Percentiles rank a stretch among this genome's conserved stretches.
Evolutionary conservation across 2,797 vertebrate species (phyloP).

Genomic region (Gallirallus australis): DNA sequence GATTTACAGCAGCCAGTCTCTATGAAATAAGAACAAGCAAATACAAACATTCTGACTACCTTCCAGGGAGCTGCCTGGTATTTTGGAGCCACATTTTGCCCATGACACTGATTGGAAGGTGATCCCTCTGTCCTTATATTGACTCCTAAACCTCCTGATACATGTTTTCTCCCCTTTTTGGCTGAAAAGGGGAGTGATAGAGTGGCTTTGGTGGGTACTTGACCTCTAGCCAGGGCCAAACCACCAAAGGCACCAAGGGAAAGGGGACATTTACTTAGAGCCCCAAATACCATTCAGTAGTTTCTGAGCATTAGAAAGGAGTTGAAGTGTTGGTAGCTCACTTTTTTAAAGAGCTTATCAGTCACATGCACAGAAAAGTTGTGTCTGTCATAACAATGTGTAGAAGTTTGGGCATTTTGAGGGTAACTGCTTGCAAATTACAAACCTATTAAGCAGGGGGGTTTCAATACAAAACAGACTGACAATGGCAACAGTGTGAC

Average conservation of each 20-base stretch:
- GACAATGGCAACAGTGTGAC: neutral
- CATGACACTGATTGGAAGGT: too few species aligned
- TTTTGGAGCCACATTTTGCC: neutral
- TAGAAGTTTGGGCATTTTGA: neutral
- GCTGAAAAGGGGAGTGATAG: too few species aligned
- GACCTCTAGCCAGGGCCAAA: too few species aligned
- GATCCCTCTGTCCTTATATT: too few species aligned
- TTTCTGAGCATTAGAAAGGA: neutral
- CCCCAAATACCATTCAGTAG: neutral
- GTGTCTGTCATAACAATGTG: neutral
- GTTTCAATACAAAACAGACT: neutral
- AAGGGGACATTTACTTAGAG: neutral
- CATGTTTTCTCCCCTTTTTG: too few species aligned
- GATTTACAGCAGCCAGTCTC: neutral
- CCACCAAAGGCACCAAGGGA: neutral
- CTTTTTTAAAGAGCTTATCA: neutral
- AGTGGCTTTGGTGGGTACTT: too few species aligned
- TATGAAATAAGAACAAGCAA: neutral
- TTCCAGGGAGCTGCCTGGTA: neutral
- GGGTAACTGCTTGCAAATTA: neutral
- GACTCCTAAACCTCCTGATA: too few species aligned
- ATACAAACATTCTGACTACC: neutral
- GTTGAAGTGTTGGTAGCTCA: neutral
- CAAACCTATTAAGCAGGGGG: rapidly evolving
- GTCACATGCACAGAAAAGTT: neutral